phyloP scores from a whole-genome alignment of 2,888 invertebrate genomes.

The Caenorhabditis plicata region DNA sequence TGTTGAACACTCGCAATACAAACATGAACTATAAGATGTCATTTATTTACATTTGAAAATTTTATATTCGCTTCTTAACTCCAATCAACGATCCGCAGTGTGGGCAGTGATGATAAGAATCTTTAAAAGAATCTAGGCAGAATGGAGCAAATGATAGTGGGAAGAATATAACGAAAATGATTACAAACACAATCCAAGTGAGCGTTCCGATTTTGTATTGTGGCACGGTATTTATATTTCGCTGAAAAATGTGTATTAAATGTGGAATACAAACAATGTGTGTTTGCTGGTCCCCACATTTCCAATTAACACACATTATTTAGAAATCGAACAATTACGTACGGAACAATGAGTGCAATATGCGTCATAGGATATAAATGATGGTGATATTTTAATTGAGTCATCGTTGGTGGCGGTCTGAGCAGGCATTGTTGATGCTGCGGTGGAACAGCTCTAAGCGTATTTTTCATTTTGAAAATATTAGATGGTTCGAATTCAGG shows the following conservation, averaged over 20 bases:
- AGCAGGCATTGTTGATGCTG: too few species aligned
- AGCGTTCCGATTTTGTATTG: constrained; percentile 46
- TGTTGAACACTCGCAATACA: background rate
- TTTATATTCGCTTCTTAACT: constrained; percentile 44
- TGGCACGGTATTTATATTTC: constrained; percentile 43
- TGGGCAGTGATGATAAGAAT: constrained; percentile 54
- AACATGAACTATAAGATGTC: background rate
- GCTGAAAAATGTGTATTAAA: constrained; percentile 30
- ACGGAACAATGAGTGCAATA: constrained; percentile 46
- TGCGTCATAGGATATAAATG: constrained; percentile 42
- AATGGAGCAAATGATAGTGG: constrained; percentile 54
- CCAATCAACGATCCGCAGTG: constrained; percentile 46
- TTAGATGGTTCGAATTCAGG: background rate
- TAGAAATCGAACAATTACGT: constrained; percentile 8
- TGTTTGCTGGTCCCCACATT: too few species aligned
- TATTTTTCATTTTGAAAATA: background rate
- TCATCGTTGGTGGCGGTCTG: constrained; percentile 16
- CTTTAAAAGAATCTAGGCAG: constrained; percentile 50
- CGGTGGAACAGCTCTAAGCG: too few species aligned
- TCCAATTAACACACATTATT: background rate
- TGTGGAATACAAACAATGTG: background rate
- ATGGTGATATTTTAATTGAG: constrained; percentile 37
- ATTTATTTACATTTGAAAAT: background rate
- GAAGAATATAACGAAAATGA: constrained; percentile 52
- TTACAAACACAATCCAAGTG: constrained; percentile 47